Conservation (phyloP, 2,888 invertebrate genomes). For the Ichneumoninae sp. region DNA sequence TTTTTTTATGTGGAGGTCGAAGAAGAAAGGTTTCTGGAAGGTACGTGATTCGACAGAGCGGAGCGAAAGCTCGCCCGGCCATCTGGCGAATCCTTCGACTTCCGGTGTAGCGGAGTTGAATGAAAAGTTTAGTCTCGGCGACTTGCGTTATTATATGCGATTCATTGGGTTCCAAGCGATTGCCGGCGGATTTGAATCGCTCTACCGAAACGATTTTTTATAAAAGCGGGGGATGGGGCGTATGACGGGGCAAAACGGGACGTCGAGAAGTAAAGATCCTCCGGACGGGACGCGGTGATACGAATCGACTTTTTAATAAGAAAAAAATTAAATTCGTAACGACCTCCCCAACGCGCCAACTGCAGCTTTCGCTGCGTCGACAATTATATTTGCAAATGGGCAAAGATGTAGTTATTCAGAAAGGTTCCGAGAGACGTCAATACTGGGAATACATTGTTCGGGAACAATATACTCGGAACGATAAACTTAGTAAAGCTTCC, state of each 20-base stretch:
- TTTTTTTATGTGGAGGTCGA: background rate
- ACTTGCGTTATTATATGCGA: background rate
- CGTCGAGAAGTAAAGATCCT: background rate
- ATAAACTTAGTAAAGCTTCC: conserved; percentile 16
- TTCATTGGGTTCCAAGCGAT: background rate
- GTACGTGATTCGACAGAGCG: background rate
- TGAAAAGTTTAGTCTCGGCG: background rate
- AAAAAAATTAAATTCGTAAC: background rate
- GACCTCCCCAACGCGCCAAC: background rate
- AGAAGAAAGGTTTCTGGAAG: background rate
- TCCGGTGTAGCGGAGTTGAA: background rate
- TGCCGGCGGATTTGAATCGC: background rate
- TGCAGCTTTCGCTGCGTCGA: background rate
- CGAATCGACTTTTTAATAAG: background rate
- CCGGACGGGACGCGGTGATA: no score
- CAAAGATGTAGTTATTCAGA: background rate
- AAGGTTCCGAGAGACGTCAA: background rate
- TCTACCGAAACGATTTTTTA: background rate
- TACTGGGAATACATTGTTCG: background rate
- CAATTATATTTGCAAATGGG: background rate
- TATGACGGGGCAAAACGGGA: background rate
- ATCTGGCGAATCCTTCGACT: background rate
- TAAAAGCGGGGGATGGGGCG: background rate
- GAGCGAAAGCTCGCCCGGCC: background rate
- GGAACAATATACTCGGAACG: conserved; percentile 6